Percentiles rank a stretch among this genome's conserved stretches.
Evolutionary conservation across 2,113 vertebrate genomes (phyloP).

Genomic region (Cheilinus undulatus): DNA sequence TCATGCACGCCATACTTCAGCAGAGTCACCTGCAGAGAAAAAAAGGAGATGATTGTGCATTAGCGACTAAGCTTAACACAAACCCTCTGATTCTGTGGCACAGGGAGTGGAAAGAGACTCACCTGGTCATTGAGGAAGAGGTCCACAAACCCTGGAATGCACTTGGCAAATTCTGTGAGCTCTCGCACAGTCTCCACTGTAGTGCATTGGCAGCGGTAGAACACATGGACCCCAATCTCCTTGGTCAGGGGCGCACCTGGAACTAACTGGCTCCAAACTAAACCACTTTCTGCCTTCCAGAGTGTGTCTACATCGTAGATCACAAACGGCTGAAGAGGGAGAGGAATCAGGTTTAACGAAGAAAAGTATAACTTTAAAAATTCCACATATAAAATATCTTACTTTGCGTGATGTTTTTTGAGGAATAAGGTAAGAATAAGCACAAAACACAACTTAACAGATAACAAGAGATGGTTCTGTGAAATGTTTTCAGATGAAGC

Average conservation of each 20-base stretch:
- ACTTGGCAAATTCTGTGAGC: constrained; percentile 98
- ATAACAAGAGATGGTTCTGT: background rate
- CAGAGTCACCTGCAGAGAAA: constrained; percentile 87
- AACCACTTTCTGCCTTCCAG: constrained; percentile 95
- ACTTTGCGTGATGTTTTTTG: background rate
- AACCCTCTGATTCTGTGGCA: background rate
- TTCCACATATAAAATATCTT: background rate
- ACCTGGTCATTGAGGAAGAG: constrained; percentile 97
- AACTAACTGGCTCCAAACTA: constrained; percentile 95
- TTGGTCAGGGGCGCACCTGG: constrained; percentile 91
- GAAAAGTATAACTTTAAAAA: background rate
- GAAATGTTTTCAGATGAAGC: background rate
- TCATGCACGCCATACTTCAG: constrained; percentile 98
- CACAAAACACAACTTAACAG: no score
- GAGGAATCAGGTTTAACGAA: background rate
- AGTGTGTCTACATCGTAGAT: constrained; percentile 97
- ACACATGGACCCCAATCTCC: constrained; percentile 96
- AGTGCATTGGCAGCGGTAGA: constrained; percentile 98
- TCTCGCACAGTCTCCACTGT: constrained; percentile 96
- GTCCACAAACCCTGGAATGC: constrained; percentile 94
- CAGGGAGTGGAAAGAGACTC: background rate
- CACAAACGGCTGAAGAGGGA: constrained; percentile 91
- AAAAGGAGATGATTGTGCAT: background rate
- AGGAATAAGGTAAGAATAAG: no score
- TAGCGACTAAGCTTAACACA: background rate